Percentiles rank a stretch among this genome's conserved stretches.
These are phyloP conservation scores for Charanyca ferruginea DNA, from an alignment of 2,888 invertebrate species.

Conservation along the genomic window DNA sequence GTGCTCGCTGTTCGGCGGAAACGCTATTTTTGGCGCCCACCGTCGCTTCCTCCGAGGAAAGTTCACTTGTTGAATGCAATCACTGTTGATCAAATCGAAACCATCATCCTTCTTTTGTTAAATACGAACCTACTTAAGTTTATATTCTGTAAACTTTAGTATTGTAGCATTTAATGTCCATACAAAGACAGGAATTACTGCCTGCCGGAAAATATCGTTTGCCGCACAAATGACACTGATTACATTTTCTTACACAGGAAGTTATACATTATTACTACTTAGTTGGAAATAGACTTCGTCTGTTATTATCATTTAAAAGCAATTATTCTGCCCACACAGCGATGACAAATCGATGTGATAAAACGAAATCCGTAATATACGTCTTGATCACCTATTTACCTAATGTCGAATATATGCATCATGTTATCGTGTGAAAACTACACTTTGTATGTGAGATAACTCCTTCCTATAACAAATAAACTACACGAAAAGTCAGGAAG, in stretches of 20 bases:
- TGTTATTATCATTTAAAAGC: conserved; percentile 62
- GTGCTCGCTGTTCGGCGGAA: conserved; percentile 85
- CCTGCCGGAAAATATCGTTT: conserved; percentile 56
- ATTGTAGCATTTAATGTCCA: conserved; percentile 22
- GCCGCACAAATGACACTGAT: conserved; percentile 53
- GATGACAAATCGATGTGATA: conserved; percentile 59
- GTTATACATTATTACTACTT: conserved; percentile 44
- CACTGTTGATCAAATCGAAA: conserved; percentile 72
- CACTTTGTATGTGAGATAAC: conserved; percentile 7
- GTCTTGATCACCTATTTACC: background rate
- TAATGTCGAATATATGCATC: background rate
- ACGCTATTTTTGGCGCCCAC: conserved; percentile 90
- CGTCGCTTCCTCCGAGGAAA: conserved; percentile 89
- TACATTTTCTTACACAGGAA: conserved; percentile 61
- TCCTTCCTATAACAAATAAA: conserved; percentile 31
- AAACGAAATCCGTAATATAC: conserved; percentile 22
- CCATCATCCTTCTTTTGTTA: conserved; percentile 58
- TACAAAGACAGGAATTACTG: conserved; percentile 41
- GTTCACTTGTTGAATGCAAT: conserved; percentile 82
- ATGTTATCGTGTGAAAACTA: conserved; percentile 4
- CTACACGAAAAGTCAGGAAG: conserved; percentile 70
- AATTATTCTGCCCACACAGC: conserved; percentile 62
- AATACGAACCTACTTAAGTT: conserved; percentile 15
- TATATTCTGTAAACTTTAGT: conserved; percentile 2
- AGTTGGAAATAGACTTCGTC: conserved; percentile 45